Evolutionary conservation across 2,888 invertebrate genomes (phyloP), one percentile per base, ranked within the genome.

Genomic region (Limenitis arthemis): DNA sequence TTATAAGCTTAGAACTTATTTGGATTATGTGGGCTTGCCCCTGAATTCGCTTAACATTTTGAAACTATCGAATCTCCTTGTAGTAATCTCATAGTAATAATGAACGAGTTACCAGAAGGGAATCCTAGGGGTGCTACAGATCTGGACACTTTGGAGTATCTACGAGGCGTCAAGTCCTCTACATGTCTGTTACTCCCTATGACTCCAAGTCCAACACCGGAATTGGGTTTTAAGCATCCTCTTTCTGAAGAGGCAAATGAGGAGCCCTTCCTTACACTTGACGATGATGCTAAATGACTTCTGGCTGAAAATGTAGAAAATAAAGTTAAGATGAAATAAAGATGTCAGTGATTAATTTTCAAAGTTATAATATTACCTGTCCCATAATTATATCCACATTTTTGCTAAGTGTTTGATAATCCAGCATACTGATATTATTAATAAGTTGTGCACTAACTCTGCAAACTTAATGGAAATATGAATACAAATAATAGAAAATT

Each of bases 141-240:
- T 59, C 64, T 80, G 53, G 83, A 82, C 54, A 69, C 78, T 52
- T 72, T 80, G 64, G 83, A 83, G 61, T 86, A 83, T 65, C 73
- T 86, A 52, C 78, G 79, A 34, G 91, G 90, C 54, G 91, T 91
- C 58, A 88, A 89, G 62, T 89, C 90, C 1, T 91, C 92, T 46
- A 91, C 90, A 62, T 91, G 90, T 67, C 87, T 91, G 40, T 77
- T 91, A 38, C 70, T 92, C 38, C 82, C 88, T 20, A 73, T 75
- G 42, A 90, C 89, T 31, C 90, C 90, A 6, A 89, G 89, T 44
- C 90, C 89, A 1, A 87, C 90, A n/a, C 84, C 86, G 20, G 20
- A 20, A 8, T 72, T 87, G 44, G 88, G 89, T 49, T 88, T 89
- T 59, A 87, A 88, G 51, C 89, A 90, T 69, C 89, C 89, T 29